A percentile compares a stretch with the other conserved stretches of the same genome.
These are phyloP conservation scores for Hycleus phaleratus DNA, from an alignment of 1,140 invertebrate genomes.

Conservation along the genomic window DNA sequence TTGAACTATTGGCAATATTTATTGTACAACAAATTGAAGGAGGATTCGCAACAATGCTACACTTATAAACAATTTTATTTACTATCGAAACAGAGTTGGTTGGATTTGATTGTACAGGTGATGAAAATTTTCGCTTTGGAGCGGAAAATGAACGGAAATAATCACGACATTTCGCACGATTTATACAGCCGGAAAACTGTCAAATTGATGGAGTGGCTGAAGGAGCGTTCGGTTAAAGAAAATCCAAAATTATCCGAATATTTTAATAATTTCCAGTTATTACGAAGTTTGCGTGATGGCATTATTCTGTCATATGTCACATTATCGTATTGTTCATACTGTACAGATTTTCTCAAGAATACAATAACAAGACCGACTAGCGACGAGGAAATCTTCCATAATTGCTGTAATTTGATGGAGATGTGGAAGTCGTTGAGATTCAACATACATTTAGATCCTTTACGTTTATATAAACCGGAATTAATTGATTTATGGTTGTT, in stretches of 20 bases:
- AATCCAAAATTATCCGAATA: conserved; percentile 29
- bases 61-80: too few relatives aligned
- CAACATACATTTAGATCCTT: conserved; percentile 35
- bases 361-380: conserved; percentile 31
- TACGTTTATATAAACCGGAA: conserved; percentile 33
- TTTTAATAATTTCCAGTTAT: background rate
- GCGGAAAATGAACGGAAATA: too few relatives aligned
- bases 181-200: background rate
- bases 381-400: conserved; percentile 37
- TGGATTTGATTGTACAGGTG: conserved; percentile 40
- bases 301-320: conserved; percentile 36
- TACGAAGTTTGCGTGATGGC: conserved; percentile 33
- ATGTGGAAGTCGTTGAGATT: conserved; percentile 38
- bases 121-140: conserved; percentile 33
- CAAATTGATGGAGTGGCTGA: background rate
- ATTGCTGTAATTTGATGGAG: conserved; percentile 31
- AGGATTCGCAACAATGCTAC: too few relatives aligned
- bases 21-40: conserved; percentile 6
- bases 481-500: conserved; percentile 39
- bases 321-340: conserved; percentile 37
- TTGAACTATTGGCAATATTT: conserved; percentile 37
- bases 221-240: background rate
- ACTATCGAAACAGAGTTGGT: conserved; percentile 36
- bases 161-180: background rate
- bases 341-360: conserved; percentile 29